These are phyloP conservation scores for Muscicapa comitata DNA, from an alignment of 2,797 vertebrate species.

Conservation along the genomic window DNA sequence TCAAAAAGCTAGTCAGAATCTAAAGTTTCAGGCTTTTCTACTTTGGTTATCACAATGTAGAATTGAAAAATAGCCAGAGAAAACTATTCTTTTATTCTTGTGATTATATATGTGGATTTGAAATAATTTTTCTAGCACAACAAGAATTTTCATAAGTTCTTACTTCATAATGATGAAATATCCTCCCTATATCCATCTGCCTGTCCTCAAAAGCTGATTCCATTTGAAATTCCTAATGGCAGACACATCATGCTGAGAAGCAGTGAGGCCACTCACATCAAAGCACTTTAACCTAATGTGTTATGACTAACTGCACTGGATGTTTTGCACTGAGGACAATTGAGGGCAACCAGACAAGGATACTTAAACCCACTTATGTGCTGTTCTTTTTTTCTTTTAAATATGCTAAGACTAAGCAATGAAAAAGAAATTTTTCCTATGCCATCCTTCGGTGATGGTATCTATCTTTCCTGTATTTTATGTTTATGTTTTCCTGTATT, in stretches of 20 bases:
- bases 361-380: neutral
- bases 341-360: neutral
- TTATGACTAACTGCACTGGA: neutral
- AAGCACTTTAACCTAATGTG: neutral
- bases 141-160: neutral
- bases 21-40: neutral
- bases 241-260: neutral
- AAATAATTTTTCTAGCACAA: neutral
- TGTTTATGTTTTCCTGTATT: neutral
- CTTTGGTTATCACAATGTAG: neutral
- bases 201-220: neutral
- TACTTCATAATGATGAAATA: neutral
- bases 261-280: neutral
- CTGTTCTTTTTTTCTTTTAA: neutral
- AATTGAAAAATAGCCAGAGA: neutral
- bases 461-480: neutral
- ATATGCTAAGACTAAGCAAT: neutral
- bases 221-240: neutral
- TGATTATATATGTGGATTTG: neutral
- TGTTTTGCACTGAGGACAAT: neutral
- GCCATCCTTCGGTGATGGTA: rapidly evolving
- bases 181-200: neutral
- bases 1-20: neutral
- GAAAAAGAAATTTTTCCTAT: neutral
- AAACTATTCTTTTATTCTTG: neutral